Percentiles rank a stretch among this genome's conserved stretches.
phyloP scores from a whole-genome alignment of 2,888 invertebrate genomes.

The Protodeltote pygarga region DNA sequence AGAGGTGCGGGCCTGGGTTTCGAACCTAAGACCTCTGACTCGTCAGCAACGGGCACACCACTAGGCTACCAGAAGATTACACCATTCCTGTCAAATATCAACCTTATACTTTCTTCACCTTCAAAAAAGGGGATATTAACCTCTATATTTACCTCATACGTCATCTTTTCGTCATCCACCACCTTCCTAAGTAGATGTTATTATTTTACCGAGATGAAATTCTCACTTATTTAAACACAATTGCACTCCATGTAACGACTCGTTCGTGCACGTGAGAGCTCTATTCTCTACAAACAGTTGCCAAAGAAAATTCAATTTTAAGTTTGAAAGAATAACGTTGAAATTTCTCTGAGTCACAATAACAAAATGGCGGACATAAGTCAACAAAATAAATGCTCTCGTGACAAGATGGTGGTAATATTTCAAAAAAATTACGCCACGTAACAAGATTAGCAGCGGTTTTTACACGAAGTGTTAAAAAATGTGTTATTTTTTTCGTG shows the following conservation, averaged over 20 bases:
- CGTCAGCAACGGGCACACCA: too few relatives aligned
- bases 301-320: slow-evolving; percentile 15
- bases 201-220: slow-evolving; percentile 35
- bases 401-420: slow-evolving; percentile 65
- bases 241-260: slow-evolving; percentile 42
- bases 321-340: background rate
- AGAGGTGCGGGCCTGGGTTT: too few relatives aligned
- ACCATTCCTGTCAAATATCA: too few relatives aligned
- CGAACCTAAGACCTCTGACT: too few relatives aligned
- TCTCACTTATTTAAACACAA: slow-evolving; percentile 43
- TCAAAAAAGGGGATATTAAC: background rate
- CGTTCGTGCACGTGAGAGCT: slow-evolving; percentile 34
- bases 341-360: slow-evolving; percentile 9
- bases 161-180: background rate
- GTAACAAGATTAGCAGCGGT: slow-evolving; percentile 65
- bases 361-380: slow-evolving; percentile 51
- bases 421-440: slow-evolving; percentile 66
- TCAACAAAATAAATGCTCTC: slow-evolving; percentile 65
- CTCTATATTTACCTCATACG: background rate
- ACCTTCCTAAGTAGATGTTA: slow-evolving; percentile 7
- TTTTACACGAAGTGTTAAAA: slow-evolving; percentile 50
- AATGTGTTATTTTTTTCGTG: slow-evolving; percentile 34
- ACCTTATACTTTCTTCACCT: too few relatives aligned
- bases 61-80: too few relatives aligned
- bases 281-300: slow-evolving; percentile 17